phyloP scores from a whole-genome alignment of 2,888 invertebrate species.

The Panopea generosa region DNA sequence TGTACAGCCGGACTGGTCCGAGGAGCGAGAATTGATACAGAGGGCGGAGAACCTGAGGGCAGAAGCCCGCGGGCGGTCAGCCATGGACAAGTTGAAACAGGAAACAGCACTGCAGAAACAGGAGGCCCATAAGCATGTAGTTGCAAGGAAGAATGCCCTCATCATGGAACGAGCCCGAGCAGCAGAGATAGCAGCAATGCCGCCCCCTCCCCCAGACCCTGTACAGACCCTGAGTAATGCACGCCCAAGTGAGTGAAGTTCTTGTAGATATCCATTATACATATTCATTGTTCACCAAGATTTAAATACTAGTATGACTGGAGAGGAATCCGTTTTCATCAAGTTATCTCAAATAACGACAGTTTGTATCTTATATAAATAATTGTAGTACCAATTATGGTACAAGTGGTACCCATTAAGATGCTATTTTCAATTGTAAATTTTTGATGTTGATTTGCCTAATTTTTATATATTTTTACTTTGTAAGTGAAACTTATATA shows the following conservation, averaged over 20 bases:
- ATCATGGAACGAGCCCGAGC: slow-evolving; percentile 79
- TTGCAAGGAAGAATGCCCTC: slow-evolving; percentile 77
- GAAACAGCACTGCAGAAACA: slow-evolving; percentile 70
- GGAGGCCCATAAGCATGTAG: slow-evolving; percentile 68
- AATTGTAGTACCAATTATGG: too few relatives aligned
- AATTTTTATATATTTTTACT: too few relatives aligned
- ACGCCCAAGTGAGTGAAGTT: slow-evolving; percentile 60
- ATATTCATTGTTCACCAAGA: not conserved
- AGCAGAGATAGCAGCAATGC: slow-evolving; percentile 77
- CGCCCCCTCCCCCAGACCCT: slow-evolving; percentile 80
- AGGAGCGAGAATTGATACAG: slow-evolving; percentile 64
- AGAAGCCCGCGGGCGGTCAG: slow-evolving; percentile 69
- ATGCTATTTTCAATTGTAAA: too few relatives aligned
- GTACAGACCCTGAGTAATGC: slow-evolving; percentile 44
- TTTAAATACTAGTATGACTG: too few relatives aligned
- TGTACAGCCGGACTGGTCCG: slow-evolving; percentile 66
- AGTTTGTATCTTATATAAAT: too few relatives aligned
- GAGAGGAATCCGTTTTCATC: too few relatives aligned
- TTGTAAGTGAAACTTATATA: too few relatives aligned
- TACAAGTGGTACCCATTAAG: too few relatives aligned
- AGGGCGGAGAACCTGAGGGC: slow-evolving; percentile 70
- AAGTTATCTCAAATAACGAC: too few relatives aligned
- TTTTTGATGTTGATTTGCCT: too few relatives aligned
- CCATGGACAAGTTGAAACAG: slow-evolving; percentile 69
- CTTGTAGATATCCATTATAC: too few relatives aligned